Base-by-base conservation (phyloP, 2,888 invertebrate genomes). In the Phyllotreta striolata region DNA sequence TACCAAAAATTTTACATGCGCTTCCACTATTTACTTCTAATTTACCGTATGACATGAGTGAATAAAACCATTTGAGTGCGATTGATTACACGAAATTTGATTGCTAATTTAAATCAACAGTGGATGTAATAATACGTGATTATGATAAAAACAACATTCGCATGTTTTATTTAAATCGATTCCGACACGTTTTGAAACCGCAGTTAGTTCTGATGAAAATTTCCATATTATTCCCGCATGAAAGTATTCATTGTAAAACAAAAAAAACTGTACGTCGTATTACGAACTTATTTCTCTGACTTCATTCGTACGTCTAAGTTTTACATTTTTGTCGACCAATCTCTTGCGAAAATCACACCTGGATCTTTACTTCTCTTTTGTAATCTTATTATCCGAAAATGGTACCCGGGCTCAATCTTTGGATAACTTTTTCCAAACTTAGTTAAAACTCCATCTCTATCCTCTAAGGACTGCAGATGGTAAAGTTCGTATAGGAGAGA, bases 351-450 rank as follows among this genome's bases (percentile, higher is more conserved):
- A 70, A 72, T 76, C 72, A 70, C 77, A 76, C 75, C 75, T 77
- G 77, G 76, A 76, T 70, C 72, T 68, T 61, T 67, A 65, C 68
- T 44, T 46, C 41, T 43, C 66, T 66, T 55, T 56, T 58, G 51
- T 66, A 62, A 69, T 68, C 65, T 66, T 64, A 68, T 71, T 71
- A 62, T 65, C 49, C 62, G 69, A 60, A 68, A 72, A 72, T 68
- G 65, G 70, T 61, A 70, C 74, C 73, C 74, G 55, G 58, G 65
- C 69, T 73, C 59, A 68, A 56, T 66, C 62, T 72, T 72, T 73
- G 71, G 47, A 76, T 75, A 75, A 76, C 73, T 77, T 76, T 75
- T 76, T 71, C 74, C 70, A 61, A 65, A 76, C 71, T 75, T 77
- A 75, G 76, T 77, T 77, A 77, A 76, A 76, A 73, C 71, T 70